Percentiles rank a stretch among this genome's conserved stretches.
phyloP scores from a whole-genome alignment of 2,113 vertebrate genomes.

The Danio rerio region GRCz12tu NC_133180.1:71089501-71090000 shows the following conservation, averaged over 20 bases:
- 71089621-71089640: too few species aligned
- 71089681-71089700: background rate
- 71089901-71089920: background rate
- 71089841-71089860: background rate
- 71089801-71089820: background rate
- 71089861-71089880: background rate
- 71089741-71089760: background rate
- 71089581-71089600: too few species aligned
- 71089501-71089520: background rate
- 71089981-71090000: background rate
- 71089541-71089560: background rate
- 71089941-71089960: background rate
- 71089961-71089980: background rate
- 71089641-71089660: too few species aligned
- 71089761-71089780: background rate
- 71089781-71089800: background rate
- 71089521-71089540: slow-evolving; percentile 6
- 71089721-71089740: background rate
- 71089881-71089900: background rate
- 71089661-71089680: background rate
- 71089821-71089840: background rate
- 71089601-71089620: too few species aligned
- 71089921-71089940: slow-evolving; percentile 12
- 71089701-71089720: background rate
- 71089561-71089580: background rate